A percentile compares a stretch with the other conserved stretches of the same genome.
phyloP scores from a whole-genome alignment of 2,113 vertebrate genomes.

The Plotosus lineatus region DNA sequence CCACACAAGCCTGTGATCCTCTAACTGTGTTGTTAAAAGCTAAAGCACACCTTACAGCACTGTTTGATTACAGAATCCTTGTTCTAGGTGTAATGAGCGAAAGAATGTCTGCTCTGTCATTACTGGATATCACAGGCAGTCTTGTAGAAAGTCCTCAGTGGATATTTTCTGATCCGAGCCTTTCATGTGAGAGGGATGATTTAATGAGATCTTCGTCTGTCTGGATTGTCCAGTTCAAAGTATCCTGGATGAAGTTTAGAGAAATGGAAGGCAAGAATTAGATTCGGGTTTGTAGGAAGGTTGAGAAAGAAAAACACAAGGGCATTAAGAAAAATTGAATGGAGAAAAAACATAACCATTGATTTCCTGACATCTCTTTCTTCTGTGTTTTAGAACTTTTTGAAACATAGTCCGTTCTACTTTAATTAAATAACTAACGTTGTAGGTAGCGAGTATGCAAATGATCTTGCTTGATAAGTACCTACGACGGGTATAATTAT shows the following conservation, averaged over 20 bases:
- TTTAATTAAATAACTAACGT: neutral
- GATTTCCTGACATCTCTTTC: neutral
- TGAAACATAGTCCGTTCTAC: neutral
- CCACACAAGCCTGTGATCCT: neutral
- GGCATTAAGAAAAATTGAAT: neutral
- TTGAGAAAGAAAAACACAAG: neutral
- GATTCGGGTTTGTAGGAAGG: neutral
- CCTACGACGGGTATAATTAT: neutral
- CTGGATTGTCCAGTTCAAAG: conserved; percentile 23
- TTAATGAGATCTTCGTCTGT: conserved; percentile 38
- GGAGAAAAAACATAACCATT: neutral
- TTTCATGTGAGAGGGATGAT: conserved; percentile 15
- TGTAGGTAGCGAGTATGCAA: neutral
- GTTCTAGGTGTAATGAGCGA: neutral
- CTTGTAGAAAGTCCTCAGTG: conserved; percentile 6
- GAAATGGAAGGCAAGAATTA: neutral
- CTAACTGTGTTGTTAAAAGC: neutral
- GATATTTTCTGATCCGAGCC: neutral
- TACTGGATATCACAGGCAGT: conserved; percentile 3
- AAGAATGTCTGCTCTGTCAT: conserved; percentile 21
- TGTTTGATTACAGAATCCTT: neutral
- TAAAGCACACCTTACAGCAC: conserved; percentile 1
- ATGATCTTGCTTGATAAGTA: neutral
- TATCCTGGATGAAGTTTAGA: neutral
- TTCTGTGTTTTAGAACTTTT: neutral